A percentile compares a stretch with the other conserved stretches of the same genome.
These are phyloP conservation scores for Peromyscus aztecus DNA, from an alignment of 2,797 vertebrate species.

Conservation along the genomic window DNA sequence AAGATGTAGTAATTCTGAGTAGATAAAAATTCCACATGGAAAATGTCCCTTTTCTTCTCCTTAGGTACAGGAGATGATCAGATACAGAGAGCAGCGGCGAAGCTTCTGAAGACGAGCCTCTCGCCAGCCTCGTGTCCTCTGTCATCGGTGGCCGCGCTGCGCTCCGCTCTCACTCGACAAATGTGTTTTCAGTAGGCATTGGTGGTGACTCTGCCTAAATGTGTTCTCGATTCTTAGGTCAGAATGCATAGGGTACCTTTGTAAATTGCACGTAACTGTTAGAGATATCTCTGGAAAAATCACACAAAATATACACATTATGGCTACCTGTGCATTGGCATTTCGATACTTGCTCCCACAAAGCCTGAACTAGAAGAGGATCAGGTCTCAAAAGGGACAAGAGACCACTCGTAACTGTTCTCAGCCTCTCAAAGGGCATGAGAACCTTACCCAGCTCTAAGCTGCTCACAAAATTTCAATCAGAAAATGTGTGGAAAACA, in stretches of 20 bases:
- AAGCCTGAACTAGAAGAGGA: constrained; percentile 6
- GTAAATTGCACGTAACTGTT: constrained; percentile 27
- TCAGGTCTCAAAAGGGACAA: constrained; percentile 13
- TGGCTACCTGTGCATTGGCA: background rate
- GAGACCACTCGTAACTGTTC: background rate
- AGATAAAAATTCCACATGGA: constrained; percentile 47
- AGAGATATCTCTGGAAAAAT: constrained; percentile 8
- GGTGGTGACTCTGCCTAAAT: constrained; percentile 49
- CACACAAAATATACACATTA: constrained; percentile 40
- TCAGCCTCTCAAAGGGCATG: background rate
- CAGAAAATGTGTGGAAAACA: constrained; percentile 58
- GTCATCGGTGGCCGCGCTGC: background rate
- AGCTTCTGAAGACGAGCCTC: constrained; percentile 37
- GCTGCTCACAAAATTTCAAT: background rate
- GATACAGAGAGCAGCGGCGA: constrained; percentile 13
- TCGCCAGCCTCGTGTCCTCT: background rate
- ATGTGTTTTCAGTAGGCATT: constrained; percentile 40
- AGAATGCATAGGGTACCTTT: constrained; percentile 24
- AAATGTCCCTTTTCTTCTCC: constrained; percentile 68
- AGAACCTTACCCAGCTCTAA: constrained; percentile 19
- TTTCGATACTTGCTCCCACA: background rate
- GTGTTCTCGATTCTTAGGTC: constrained; percentile 45
- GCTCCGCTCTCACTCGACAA: constrained; percentile 44
- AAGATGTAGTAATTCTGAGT: constrained; percentile 55
- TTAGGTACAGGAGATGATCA: constrained; percentile 80